These are phyloP conservation scores for Sitodiplosis mosellana DNA, from an alignment of 1,140 invertebrate genomes.

Conservation along the genomic window DNA sequence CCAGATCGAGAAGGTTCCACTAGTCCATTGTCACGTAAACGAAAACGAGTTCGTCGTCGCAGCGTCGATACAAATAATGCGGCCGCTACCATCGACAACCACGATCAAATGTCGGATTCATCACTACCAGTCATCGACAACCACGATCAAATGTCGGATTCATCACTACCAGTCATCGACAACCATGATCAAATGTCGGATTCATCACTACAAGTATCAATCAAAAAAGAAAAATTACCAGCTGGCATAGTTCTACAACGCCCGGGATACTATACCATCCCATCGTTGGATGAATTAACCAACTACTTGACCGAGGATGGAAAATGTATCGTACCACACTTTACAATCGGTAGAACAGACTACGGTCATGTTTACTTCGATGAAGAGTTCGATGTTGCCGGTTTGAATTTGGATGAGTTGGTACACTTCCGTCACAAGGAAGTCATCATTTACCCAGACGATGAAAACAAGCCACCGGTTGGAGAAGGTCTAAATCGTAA, in stretches of 20 bases:
- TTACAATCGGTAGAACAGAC: conserved; percentile 73
- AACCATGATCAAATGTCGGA: too few relatives aligned
- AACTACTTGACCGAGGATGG: conserved; percentile 47
- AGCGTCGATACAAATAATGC: conserved; percentile 13
- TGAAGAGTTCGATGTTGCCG: conserved; percentile 71
- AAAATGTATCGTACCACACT: conserved; percentile 69
- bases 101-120: conserved; percentile 15
- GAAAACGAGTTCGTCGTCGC: conserved; percentile 46
- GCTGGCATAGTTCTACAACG: conserved; percentile 45
- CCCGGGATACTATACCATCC: conserved; percentile 73
- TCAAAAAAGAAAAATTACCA: too few relatives aligned
- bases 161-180: too few relatives aligned
- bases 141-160: too few relatives aligned
- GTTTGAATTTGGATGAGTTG: conserved; percentile 72
- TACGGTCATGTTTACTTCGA: conserved; percentile 88
- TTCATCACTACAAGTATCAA: too few relatives aligned
- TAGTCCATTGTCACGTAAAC: conserved; percentile 44
- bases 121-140: too few relatives aligned
- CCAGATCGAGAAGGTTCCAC: conserved; percentile 44
- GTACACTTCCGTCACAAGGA: conserved; percentile 59
- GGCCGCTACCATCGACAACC: conserved; percentile 19
- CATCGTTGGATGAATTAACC: conserved; percentile 54
- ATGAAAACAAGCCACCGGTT: conserved; percentile 48
- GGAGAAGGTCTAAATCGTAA: conserved; percentile 78
- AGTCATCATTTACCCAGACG: conserved; percentile 52